These are phyloP conservation scores for Perizoma affinitatum DNA, from an alignment of 2,888 invertebrate species.

Conservation along the genomic window DNA sequence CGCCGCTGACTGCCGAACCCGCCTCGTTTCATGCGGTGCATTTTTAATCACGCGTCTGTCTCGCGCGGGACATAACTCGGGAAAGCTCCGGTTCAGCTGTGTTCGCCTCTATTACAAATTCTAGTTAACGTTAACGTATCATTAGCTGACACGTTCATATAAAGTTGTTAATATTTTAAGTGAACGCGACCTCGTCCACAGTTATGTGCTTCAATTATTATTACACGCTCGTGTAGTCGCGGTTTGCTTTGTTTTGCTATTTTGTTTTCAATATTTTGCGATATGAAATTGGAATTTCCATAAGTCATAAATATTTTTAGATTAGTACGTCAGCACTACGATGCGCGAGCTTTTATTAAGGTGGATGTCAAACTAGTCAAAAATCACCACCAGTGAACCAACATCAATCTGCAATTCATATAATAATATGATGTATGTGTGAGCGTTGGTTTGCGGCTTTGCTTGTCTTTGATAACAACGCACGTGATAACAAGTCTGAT, in stretches of 20 bases:
- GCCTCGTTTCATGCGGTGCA: conserved; percentile 79
- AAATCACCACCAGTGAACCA: too few species aligned
- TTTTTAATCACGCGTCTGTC: conserved; percentile 80
- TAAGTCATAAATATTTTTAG: conserved; percentile 21
- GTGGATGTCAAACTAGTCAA: too few species aligned
- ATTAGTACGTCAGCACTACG: conserved; percentile 16
- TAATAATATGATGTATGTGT: too few species aligned
- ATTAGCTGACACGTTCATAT: conserved; percentile 79
- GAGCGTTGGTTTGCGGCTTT: too few species aligned
- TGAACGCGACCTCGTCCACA: conserved; percentile 63
- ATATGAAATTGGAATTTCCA: conserved; percentile 16
- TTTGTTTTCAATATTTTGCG: conserved; percentile 17
- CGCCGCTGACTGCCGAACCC: conserved; percentile 57
- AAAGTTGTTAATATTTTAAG: conserved; percentile 74
- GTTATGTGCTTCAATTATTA: conserved; percentile 40
- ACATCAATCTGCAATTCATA: too few species aligned
- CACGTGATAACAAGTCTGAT: too few species aligned
- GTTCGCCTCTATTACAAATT: conserved; percentile 78
- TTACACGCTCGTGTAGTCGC: conserved; percentile 27
- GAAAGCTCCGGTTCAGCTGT: conserved; percentile 76
- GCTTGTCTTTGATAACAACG: too few species aligned
- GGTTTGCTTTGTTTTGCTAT: conserved; percentile 31
- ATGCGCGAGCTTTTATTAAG: conserved; percentile 17
- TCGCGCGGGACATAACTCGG: conserved; percentile 82
- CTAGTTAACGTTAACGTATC: conserved; percentile 81